phyloP scores from a whole-genome alignment of 2,113 vertebrate species.

The Apistogramma diplotaenia region DNA sequence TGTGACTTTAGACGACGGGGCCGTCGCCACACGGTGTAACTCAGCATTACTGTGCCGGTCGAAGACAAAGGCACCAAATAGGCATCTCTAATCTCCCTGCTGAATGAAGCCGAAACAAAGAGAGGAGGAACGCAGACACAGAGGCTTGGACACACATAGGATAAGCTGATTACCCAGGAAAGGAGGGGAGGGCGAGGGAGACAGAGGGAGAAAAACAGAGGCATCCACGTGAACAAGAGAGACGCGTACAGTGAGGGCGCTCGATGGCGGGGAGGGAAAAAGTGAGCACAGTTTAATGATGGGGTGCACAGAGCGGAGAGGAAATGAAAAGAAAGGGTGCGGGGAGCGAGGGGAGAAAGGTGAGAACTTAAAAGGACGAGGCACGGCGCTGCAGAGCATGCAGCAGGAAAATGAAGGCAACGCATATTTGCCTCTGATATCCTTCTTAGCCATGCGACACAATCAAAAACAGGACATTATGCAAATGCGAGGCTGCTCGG shows the following conservation, averaged over 20 bases:
- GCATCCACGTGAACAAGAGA: slow-evolving; percentile 42
- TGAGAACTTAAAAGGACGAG: slow-evolving; percentile 33
- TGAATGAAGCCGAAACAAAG: slow-evolving; percentile 79
- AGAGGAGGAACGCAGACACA: slow-evolving; percentile 70
- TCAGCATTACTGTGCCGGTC: slow-evolving; percentile 34
- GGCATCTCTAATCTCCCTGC: slow-evolving; percentile 80
- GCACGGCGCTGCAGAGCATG: slow-evolving; percentile 29
- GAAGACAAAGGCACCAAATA: slow-evolving; percentile 77
- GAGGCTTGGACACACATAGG: slow-evolving; percentile 75
- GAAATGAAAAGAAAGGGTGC: slow-evolving; percentile 39
- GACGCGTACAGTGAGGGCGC: slow-evolving; percentile 56
- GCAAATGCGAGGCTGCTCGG: slow-evolving; percentile 45
- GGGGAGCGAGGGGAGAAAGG: slow-evolving; percentile 14
- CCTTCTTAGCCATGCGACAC: slow-evolving; percentile 39
- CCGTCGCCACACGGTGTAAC: slow-evolving; percentile 41
- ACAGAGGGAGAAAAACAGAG: slow-evolving; percentile 35
- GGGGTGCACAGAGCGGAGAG: slow-evolving; percentile 45
- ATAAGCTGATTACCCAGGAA: slow-evolving; percentile 77
- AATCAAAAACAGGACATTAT: slow-evolving; percentile 61
- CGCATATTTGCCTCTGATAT: slow-evolving; percentile 54
- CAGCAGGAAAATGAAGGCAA: slow-evolving; percentile 49
- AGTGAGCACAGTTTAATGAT: slow-evolving; percentile 44
- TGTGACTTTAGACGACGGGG: slow-evolving; percentile 22
- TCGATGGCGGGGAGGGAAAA: neutral
- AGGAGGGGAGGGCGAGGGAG: slow-evolving; percentile 45